Evolutionary conservation across 2,888 invertebrate species (phyloP).

Genomic region (Mythimna impura): DNA sequence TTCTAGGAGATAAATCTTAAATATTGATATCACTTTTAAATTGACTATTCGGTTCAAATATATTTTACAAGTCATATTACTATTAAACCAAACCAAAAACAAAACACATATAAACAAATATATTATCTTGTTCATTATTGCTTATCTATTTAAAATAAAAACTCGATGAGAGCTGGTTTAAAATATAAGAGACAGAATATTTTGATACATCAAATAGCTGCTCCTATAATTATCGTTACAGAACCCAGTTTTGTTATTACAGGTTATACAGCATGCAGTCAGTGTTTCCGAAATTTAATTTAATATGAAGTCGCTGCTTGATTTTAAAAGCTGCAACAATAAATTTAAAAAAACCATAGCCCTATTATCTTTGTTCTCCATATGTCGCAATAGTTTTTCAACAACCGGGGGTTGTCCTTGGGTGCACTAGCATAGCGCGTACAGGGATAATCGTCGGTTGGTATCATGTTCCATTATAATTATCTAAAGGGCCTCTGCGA

Average conservation of each 20-base stretch:
- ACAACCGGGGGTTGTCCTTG: too few species aligned
- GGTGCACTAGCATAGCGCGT: too few species aligned
- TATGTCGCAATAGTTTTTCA: too few species aligned
- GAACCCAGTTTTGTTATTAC: not conserved
- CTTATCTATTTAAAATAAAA: constrained; percentile 28
- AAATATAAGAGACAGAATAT: constrained; percentile 7
- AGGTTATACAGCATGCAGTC: not conserved
- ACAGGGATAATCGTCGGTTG: too few species aligned
- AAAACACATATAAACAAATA: constrained; percentile 11
- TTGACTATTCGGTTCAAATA: not conserved
- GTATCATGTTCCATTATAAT: too few species aligned
- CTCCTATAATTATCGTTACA: too few species aligned
- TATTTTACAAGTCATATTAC: not conserved
- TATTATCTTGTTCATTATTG: constrained; percentile 13
- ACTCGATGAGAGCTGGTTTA: constrained; percentile 10
- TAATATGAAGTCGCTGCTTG: not conserved
- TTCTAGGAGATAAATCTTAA: not conserved
- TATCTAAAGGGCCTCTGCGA: too few species aligned
- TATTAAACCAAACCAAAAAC: not conserved
- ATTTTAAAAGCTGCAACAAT: constrained; percentile 8
- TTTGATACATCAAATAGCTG: not conserved
- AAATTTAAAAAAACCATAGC: too few species aligned
- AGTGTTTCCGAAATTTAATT: not conserved
- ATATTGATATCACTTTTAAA: not conserved
- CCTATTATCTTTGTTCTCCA: too few species aligned